A percentile compares a stretch with the other conserved stretches of the same genome.
Evolutionary conservation across 2,888 invertebrate genomes (phyloP).

Genomic region (Theodoxus fluviatilis): DNA sequence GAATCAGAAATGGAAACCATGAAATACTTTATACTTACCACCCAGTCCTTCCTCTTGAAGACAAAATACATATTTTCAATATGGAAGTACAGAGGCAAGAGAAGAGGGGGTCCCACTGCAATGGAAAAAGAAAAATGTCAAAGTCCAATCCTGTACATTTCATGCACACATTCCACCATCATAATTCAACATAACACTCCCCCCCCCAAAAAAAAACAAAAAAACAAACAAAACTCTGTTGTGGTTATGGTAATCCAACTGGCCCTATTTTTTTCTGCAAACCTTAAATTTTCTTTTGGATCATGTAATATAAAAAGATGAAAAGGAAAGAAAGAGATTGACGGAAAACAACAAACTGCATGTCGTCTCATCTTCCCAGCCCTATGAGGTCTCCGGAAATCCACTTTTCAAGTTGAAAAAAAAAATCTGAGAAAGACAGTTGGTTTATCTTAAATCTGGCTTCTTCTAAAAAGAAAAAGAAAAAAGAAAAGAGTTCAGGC

Average conservation of each 20-base stretch:
- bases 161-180: too few species aligned
- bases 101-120: conserved; percentile 60
- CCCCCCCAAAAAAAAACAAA: neutral
- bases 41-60: conserved; percentile 55
- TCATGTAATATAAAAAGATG: neutral
- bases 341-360: neutral
- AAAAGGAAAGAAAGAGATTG: neutral
- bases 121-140: conserved; percentile 31
- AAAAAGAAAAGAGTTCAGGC: neutral
- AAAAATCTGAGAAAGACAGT: neutral
- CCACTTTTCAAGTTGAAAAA: too few species aligned
- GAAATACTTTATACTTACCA: too few species aligned
- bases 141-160: too few species aligned
- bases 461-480: neutral
- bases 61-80: conserved; percentile 58
- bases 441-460: neutral
- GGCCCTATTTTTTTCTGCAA: too few species aligned
- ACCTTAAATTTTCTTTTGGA: neutral
- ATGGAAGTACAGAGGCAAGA: conserved; percentile 62
- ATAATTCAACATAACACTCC: too few species aligned
- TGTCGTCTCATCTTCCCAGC: too few species aligned
- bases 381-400: too few species aligned
- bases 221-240: too few species aligned
- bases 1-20: too few species aligned
- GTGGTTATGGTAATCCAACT: too few species aligned